Evolutionary conservation across 2,797 vertebrate genomes (phyloP).

Genomic region (Pogonophryne albipinna): DNA sequence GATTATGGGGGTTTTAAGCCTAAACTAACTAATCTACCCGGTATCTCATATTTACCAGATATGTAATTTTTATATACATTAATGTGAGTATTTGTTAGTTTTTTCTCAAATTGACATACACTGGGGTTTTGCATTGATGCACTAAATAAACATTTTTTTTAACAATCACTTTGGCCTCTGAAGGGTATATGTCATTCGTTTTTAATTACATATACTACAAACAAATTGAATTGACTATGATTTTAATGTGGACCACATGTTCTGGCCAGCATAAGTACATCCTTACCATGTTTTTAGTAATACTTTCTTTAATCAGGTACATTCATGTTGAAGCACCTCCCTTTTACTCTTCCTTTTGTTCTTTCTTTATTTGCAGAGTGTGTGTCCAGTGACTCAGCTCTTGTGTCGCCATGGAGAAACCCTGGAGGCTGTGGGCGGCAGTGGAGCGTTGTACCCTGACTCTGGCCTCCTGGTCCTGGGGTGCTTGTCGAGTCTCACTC

Average conservation of each 20-base stretch:
- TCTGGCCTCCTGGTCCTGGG: conserved; percentile 95
- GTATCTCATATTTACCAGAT: too few species aligned
- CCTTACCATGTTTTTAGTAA: not conserved
- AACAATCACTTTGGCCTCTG: too few species aligned
- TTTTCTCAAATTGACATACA: too few species aligned
- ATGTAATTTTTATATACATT: too few species aligned
- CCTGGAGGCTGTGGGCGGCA: conserved; percentile 94
- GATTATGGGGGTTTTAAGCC: not conserved
- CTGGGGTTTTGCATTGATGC: not conserved
- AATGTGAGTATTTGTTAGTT: too few species aligned
- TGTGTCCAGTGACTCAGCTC: conserved; percentile 78
- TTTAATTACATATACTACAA: not conserved
- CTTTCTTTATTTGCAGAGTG: conserved; percentile 76
- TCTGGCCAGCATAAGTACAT: not conserved
- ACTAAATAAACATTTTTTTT: not conserved
- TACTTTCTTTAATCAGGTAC: not conserved
- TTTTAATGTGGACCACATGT: not conserved
- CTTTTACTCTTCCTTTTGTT: not conserved
- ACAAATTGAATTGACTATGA: not conserved
- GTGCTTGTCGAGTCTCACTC: conserved; percentile 94
- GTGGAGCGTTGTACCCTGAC: conserved; percentile 91
- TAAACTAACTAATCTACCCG: too few species aligned
- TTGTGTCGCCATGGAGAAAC: conserved; percentile 92
- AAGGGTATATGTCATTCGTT: too few species aligned
- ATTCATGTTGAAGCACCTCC: not conserved